These are phyloP conservation scores for Nasonia oneida DNA, from an alignment of 2,888 invertebrate species.

Conservation along the genomic window DNA sequence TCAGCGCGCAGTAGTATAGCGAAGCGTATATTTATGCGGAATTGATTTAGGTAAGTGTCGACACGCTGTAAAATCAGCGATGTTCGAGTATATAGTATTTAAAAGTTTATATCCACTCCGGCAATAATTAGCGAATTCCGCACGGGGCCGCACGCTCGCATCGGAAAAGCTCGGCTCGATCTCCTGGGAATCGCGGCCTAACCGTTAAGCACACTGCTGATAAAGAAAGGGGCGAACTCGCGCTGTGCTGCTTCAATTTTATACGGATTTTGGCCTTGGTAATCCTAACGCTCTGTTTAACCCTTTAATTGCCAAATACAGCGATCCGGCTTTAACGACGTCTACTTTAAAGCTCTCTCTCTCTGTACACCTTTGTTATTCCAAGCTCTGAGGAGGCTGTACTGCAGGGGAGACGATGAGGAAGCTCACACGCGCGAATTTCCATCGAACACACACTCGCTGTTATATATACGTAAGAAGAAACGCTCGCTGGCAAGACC, in stretches of 20 bases:
- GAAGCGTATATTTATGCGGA: no score
- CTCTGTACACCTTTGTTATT: conserved; percentile 39
- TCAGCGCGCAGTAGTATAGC: no score
- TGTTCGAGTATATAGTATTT: no score
- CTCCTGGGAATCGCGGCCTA: background rate
- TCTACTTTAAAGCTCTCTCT: conserved; percentile 54
- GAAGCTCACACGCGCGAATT: background rate
- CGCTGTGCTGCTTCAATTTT: conserved; percentile 51
- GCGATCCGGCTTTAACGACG: conserved; percentile 56
- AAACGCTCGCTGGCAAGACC: background rate
- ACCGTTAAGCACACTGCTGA: conserved; percentile 9
- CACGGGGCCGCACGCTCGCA: no score
- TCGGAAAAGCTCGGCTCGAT: background rate
- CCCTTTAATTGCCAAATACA: conserved; percentile 62
- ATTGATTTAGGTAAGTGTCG: no score
- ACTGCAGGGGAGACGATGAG: background rate
- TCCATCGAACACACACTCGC: background rate
- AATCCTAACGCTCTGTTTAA: conserved; percentile 62
- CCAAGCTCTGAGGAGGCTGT: background rate
- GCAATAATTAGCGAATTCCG: no score
- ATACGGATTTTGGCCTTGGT: conserved; percentile 51
- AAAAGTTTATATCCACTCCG: no score
- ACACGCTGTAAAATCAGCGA: no score
- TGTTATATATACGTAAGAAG: background rate
- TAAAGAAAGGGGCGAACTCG: background rate